Evolutionary conservation across 1,140 invertebrate species (phyloP), one percentile per base, ranked within the genome.

Genomic region (Drosophila willistoni): DNA sequence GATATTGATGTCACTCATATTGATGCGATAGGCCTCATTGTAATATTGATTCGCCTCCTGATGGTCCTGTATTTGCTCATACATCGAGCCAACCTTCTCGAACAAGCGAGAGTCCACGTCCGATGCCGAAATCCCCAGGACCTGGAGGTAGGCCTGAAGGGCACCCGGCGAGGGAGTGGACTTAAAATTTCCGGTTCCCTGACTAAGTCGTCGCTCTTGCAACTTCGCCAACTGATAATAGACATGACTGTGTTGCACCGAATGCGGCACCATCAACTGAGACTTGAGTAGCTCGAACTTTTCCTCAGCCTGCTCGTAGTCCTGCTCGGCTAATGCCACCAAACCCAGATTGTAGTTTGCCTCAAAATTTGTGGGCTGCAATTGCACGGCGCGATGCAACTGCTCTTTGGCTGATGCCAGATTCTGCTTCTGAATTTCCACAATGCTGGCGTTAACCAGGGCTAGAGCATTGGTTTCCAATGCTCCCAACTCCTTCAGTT

Each of bases 21-120:
- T 97, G 90, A 97, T 96, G 78, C 97, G 95, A 92, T 96, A 97
- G 5, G 97, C 96, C 95, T 99, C 97, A 92, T 95, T 96, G 81
- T 98, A 96, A 93, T 97, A 98, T 82, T 98, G 97, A 93, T 97
- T 98, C 1, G 98, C 97, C 92, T 97, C 96, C 83, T 98, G 97
- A 79, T 97, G 97, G 91, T 99, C 98, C 34, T 96, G 96, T 75
- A 96, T 94, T 71, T 93, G 94, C 81, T 98, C 97, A 86, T 96
- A 97, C 79, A 98, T 94, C 85, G 97, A 95, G 3, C 96, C 97
- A 36, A 98, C 93, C 90, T 97, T 96, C 80, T 96, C 95, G 10
- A 98, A 93, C 54, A 98, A 94, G 17, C 94, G 94, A 2, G 97
- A 95, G 93, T 99, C 98, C 25, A 96, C 96, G 7, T 97, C 96